phyloP scores from a whole-genome alignment of 2,888 invertebrate species.

The Strigamia crassipes region DNA sequence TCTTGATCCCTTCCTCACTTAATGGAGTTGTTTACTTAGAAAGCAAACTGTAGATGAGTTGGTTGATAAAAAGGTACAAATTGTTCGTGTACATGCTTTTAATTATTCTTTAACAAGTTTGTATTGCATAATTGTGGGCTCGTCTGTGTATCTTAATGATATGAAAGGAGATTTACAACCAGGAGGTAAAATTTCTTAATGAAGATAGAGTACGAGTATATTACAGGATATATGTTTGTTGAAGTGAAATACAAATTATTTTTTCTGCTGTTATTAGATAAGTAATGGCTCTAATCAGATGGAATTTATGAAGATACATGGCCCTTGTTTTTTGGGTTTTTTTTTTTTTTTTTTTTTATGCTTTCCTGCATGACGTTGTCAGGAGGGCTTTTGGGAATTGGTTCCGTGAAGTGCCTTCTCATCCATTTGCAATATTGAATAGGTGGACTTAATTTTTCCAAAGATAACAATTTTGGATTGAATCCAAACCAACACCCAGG shows the following conservation, averaged over 20 bases:
- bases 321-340: neutral
- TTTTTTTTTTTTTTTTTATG: neutral
- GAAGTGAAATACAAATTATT: conserved; percentile 23
- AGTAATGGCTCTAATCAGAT: conserved; percentile 24
- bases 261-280: conserved; percentile 15
- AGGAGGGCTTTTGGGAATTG: neutral
- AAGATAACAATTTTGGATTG: neutral
- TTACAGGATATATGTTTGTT: conserved; percentile 31
- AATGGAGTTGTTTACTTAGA: conserved; percentile 4
- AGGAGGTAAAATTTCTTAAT: neutral
- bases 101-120: conserved; percentile 18
- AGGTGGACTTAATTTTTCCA: conserved; percentile 5
- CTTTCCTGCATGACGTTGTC: neutral
- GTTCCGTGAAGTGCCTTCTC: neutral
- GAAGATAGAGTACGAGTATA: neutral
- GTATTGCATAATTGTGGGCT: neutral
- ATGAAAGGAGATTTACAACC: conserved; percentile 13
- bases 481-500: conserved; percentile 22
- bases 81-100: conserved; percentile 13
- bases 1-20: neutral
- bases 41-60: conserved; percentile 1
- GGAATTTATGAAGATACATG: conserved; percentile 23
- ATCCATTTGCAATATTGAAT: conserved; percentile 23
- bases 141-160: neutral
- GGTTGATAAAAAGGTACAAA: conserved; percentile 15